Conservation (phyloP, 2,888 invertebrate species). For the Drosophila borealis region DNA sequence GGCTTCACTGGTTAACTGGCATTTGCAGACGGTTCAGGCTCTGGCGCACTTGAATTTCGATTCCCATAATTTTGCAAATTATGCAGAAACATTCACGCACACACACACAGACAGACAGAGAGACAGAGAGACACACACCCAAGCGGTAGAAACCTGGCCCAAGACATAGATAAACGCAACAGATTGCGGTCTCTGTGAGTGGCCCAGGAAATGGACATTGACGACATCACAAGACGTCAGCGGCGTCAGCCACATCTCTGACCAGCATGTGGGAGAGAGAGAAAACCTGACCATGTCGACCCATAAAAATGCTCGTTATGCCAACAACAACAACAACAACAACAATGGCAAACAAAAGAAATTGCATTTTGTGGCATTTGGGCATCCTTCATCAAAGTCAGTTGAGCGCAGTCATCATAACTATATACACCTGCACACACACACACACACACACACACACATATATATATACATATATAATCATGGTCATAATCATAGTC, state of each 20-base stretch:
- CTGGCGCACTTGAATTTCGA: conserved; percentile 64
- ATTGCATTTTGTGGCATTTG: conserved; percentile 60
- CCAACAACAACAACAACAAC: conserved; percentile 37
- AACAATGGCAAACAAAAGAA: conserved; percentile 45
- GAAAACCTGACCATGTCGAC: conserved; percentile 73
- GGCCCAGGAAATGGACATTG: conserved; percentile 68
- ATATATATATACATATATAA: conserved; percentile 14
- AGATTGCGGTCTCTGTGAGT: conserved; percentile 65
- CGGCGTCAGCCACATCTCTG: conserved; percentile 42
- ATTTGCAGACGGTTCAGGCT: conserved; percentile 51
- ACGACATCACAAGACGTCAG: conserved; percentile 60
- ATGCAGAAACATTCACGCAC: conserved; percentile 67
- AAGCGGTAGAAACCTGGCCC: conserved; percentile 34
- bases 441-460: conserved; percentile 1
- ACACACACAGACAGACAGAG: conserved; percentile 33
- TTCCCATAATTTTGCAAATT: conserved; percentile 78
- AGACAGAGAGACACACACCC: conserved; percentile 36
- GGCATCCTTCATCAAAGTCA: conserved; percentile 61
- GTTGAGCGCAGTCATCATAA: conserved; percentile 35
- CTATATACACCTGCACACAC: conserved; percentile 8
- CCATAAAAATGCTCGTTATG: conserved; percentile 59
- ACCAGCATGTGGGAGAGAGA: conserved; percentile 65
- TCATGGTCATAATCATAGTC: conserved; percentile 33
- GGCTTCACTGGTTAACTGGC: conserved; percentile 68
- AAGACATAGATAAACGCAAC: conserved; percentile 65